These are phyloP conservation scores for Rhagophthalmus giganteus DNA, from an alignment of 2,888 invertebrate genomes.

Conservation along the genomic window DNA sequence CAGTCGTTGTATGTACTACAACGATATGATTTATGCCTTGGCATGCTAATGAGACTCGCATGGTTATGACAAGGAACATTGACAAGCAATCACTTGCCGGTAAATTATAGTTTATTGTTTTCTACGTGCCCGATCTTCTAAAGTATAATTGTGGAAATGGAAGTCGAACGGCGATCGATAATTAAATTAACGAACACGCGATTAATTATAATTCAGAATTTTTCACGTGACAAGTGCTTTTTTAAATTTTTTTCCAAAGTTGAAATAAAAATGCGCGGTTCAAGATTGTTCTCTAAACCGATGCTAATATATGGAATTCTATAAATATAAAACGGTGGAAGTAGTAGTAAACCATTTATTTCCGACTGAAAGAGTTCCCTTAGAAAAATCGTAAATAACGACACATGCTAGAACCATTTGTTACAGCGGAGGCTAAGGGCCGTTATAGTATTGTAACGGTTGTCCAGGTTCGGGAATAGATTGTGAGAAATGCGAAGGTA, in stretches of 20 bases:
- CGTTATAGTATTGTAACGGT: constrained; percentile 8
- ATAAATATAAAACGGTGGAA: background rate
- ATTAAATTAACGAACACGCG: background rate
- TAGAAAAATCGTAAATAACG: background rate
- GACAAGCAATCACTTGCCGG: constrained; percentile 36
- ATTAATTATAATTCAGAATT: background rate
- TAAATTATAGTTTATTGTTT: constrained; percentile 39
- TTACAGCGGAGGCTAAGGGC: background rate
- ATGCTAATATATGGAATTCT: background rate
- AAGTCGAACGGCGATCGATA: too few relatives aligned
- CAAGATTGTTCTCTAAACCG: too few relatives aligned
- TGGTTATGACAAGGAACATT: constrained; percentile 33
- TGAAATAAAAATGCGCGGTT: too few relatives aligned
- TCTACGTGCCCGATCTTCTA: constrained; percentile 26
- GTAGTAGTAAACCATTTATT: too few relatives aligned
- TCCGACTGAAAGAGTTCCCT: background rate
- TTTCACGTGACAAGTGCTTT: background rate
- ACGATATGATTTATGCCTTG: constrained; percentile 34
- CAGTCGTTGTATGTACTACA: constrained; percentile 17
- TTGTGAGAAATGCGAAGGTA: constrained; percentile 10
- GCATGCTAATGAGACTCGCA: constrained; percentile 34
- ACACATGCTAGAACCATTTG: background rate
- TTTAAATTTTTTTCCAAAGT: background rate
- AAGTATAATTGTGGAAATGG: too few relatives aligned
- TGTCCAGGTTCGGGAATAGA: constrained; percentile 9